These are phyloP conservation scores for Saccostrea echinata DNA, from an alignment of 1,140 invertebrate species.

Conservation along the genomic window DNA sequence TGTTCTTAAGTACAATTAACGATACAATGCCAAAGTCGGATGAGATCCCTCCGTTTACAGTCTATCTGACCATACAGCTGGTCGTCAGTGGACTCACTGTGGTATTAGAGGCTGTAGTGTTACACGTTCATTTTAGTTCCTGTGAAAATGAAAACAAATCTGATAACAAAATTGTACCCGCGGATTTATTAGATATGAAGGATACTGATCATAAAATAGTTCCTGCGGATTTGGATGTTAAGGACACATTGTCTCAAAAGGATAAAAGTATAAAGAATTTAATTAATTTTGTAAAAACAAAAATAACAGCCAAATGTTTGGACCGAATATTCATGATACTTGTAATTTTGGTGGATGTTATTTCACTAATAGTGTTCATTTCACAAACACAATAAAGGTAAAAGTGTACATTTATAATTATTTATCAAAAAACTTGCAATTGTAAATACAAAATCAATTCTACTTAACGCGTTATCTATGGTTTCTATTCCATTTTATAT, in stretches of 20 bases:
- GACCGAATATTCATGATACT: background rate
- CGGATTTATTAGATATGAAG: background rate
- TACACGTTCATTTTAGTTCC: background rate
- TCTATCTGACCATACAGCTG: background rate
- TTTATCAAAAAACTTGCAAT: background rate
- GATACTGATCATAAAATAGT: too few relatives aligned
- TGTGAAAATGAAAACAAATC: background rate
- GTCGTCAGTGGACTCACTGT: background rate
- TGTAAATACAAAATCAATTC: background rate
- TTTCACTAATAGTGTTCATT: background rate
- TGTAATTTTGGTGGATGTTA: background rate
- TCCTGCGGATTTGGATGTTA: too few relatives aligned
- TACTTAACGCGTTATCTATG: background rate
- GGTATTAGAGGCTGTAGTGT: background rate
- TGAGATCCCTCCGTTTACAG: background rate
- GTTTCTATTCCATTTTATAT: too few relatives aligned
- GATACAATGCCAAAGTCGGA: slow-evolving; percentile 53
- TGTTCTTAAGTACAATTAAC: slow-evolving; percentile 55
- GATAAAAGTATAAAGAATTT: too few relatives aligned
- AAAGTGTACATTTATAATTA: too few relatives aligned
- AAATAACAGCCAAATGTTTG: background rate
- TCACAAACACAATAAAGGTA: background rate
- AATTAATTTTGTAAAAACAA: background rate
- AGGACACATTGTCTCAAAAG: too few relatives aligned
- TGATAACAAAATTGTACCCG: background rate